Evolutionary conservation across 2,888 invertebrate genomes (phyloP), one percentile per base, ranked within the genome.

Genomic region (Morpho deidamia): DNA sequence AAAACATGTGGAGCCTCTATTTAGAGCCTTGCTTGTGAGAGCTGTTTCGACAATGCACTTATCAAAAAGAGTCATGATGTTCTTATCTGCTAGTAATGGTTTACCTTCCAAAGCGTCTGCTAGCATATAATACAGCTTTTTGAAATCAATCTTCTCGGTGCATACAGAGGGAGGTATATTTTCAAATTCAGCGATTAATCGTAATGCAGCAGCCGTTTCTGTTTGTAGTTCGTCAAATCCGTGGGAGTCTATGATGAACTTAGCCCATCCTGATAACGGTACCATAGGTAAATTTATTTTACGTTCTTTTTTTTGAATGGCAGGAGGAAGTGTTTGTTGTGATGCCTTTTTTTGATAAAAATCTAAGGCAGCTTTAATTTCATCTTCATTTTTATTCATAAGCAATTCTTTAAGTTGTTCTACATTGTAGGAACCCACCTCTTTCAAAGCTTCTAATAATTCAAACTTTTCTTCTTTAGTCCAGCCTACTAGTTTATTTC

Each of bases 51-150:
- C 41, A n/a, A 85, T 61, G 66, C 83, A 82, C 59, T 76, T 79
- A 56, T 76, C 72, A 5, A 87, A 53, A 1, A 82, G 51, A 4
- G 72, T 58, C 40, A 67, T 58, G 0, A 66, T 57, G 1, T 62
- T 47, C 33, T 64, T 65, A 52, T 84, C 73, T 8, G 72, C 62
- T 1, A 60, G 55, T 7, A 85, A 48, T 8, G 74, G 52, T 67
- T 84, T 85, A 0, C 88, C 89, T 60, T 84, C 83, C 64, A 88
- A 68, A 4, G 86, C 81, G 65, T 83, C 79, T 0, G 86, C 86
- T 41, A 90, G 57, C 47, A 72, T 67, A 46, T 76, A 70, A 58
- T 90, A 89, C 9, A 84, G 59, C 11, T 70, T 69, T 52, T 65
- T 72, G 38, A 90, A 82, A 62, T 89, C 77, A 51, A 85, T 64